Evolutionary conservation across 2,888 invertebrate genomes (phyloP).

Genomic region (Sarcophaga subvicina): DNA sequence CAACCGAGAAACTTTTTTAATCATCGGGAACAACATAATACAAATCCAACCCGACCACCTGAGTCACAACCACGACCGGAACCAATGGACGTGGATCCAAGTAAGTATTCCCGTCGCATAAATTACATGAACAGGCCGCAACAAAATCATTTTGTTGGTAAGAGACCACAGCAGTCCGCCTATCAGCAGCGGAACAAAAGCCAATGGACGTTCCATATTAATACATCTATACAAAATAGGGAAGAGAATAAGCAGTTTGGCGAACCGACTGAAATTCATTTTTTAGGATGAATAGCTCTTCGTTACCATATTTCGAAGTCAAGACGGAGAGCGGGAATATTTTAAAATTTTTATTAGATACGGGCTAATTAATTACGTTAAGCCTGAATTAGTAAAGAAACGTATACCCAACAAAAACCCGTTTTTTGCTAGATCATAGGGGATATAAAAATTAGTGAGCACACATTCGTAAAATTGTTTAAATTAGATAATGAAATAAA

Average conservation of each 20-base stretch:
- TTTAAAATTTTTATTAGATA: conserved; percentile 37
- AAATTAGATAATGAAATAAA: conserved; percentile 41
- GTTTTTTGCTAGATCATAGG: conserved; percentile 38
- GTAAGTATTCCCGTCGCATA: conserved; percentile 18
- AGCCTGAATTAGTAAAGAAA: conserved; percentile 45
- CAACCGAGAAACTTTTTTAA: too few relatives aligned
- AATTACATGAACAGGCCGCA: neutral
- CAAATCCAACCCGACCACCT: neutral
- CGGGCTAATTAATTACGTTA: conserved; percentile 28
- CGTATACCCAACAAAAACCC: conserved; percentile 35
- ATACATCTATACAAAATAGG: neutral
- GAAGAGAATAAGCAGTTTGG: conserved; percentile 21
- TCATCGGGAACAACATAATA: too few relatives aligned
- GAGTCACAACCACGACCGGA: conserved; percentile 13
- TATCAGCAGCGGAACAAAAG: conserved; percentile 4
- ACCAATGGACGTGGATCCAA: conserved; percentile 13
- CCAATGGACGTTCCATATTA: conserved; percentile 53
- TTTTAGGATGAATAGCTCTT: conserved; percentile 51
- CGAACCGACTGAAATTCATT: conserved; percentile 38
- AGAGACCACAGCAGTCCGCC: neutral
- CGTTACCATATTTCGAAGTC: conserved; percentile 49
- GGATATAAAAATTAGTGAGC: conserved; percentile 39
- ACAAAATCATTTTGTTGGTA: too few relatives aligned
- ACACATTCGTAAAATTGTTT: conserved; percentile 47
- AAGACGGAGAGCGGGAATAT: conserved; percentile 38